Conservation (phyloP, 1,140 invertebrate species). For the Aphelenchoides fujianensis region DNA sequence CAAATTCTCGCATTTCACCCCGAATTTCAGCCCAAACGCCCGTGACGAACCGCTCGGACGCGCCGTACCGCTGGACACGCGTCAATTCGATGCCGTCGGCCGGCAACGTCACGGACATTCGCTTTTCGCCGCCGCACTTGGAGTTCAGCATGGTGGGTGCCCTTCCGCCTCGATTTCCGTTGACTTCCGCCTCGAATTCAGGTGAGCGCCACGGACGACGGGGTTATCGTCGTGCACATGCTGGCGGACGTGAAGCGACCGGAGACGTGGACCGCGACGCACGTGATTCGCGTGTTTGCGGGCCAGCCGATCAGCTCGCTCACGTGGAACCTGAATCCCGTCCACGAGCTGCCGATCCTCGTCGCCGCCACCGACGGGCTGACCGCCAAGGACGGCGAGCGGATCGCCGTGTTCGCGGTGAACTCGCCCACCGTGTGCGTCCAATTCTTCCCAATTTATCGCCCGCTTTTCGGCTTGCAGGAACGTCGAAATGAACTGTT, state of each 20-base stretch:
- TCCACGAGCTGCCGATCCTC: constrained; percentile 18
- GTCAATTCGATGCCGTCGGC: constrained; percentile 11
- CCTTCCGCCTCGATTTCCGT: background rate
- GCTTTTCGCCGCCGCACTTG: constrained; percentile 10
- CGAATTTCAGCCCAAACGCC: background rate
- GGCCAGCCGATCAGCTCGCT: constrained; percentile 11
- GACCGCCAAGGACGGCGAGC: background rate
- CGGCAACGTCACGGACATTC: constrained; percentile 12
- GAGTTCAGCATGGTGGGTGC: background rate
- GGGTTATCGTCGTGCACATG: background rate
- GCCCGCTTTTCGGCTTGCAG: background rate
- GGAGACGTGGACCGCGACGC: constrained; percentile 1
- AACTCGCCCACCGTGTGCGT: constrained; percentile 10
- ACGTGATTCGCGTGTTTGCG: constrained; percentile 15
- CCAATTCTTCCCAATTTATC: background rate
- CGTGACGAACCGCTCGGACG: background rate
- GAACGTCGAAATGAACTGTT: constrained; percentile 5
- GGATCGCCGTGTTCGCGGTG: constrained; percentile 6
- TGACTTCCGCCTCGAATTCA: background rate
- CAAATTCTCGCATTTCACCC: constrained; percentile 1
- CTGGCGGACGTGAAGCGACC: background rate
- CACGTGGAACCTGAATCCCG: constrained; percentile 16
- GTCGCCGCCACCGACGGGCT: background rate
- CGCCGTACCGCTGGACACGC: background rate
- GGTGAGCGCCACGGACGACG: background rate